Evolutionary conservation across 2,797 vertebrate genomes (phyloP).

Genomic region (Acestrorhynchus altus): DNA sequence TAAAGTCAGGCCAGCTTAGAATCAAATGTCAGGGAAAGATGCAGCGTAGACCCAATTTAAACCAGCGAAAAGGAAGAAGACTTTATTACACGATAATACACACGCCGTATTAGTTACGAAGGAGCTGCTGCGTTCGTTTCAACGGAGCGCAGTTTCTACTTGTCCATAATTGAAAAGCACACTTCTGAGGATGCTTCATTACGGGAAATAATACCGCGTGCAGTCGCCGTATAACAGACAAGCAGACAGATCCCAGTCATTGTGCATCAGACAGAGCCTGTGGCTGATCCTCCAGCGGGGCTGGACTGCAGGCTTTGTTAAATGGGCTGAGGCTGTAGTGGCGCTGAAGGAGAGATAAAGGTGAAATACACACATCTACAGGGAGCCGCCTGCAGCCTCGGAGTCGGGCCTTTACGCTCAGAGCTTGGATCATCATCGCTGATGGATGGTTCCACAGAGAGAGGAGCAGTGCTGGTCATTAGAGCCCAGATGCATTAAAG

Average conservation of each 20-base stretch:
- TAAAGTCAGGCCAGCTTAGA: constrained; percentile 42
- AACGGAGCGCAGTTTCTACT: neutral
- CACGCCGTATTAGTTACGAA: neutral
- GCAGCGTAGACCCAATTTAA: neutral
- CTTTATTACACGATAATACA: neutral
- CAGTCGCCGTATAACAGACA: too few relatives aligned
- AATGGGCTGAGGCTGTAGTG: constrained; percentile 54
- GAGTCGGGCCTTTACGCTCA: constrained; percentile 42
- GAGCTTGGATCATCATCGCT: constrained; percentile 44
- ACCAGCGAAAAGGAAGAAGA: neutral
- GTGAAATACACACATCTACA: constrained; percentile 67
- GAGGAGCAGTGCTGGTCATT: constrained; percentile 41
- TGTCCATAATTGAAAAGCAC: neutral
- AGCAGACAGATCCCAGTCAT: neutral
- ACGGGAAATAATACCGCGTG: too few relatives aligned
- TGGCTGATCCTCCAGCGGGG: constrained; percentile 49
- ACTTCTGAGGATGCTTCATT: neutral
- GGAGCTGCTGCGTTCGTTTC: neutral
- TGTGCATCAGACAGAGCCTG: neutral
- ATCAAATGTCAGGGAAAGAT: constrained; percentile 28
- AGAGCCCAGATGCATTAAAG: constrained; percentile 37
- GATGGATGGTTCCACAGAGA: constrained; percentile 38
- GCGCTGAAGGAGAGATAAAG: constrained; percentile 75
- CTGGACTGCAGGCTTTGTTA: constrained; percentile 27
- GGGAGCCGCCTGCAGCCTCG: constrained; percentile 56